A percentile compares a stretch with the other conserved stretches of the same genome.
These are phyloP conservation scores for Heliconius hewitsoni DNA, from an alignment of 1,140 invertebrate species.

Conservation along the genomic window DNA sequence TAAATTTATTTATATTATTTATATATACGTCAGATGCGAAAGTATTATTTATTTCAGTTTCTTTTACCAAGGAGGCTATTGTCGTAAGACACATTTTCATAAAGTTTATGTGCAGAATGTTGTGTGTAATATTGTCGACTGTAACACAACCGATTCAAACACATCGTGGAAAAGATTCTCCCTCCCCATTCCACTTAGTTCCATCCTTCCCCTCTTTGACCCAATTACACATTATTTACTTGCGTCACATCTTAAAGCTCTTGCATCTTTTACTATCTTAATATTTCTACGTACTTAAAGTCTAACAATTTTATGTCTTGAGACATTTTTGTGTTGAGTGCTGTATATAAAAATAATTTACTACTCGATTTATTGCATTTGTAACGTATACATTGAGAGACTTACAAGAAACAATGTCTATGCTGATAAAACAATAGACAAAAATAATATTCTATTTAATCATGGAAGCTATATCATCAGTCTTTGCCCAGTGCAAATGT, in stretches of 20 bases:
- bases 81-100: slow-evolving; percentile 67
- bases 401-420: neutral
- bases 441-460: neutral
- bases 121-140: slow-evolving; percentile 64
- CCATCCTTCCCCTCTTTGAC: slow-evolving; percentile 65
- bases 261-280: slow-evolving; percentile 17
- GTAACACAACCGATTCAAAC: slow-evolving; percentile 63
- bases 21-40: slow-evolving; percentile 40
- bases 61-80: slow-evolving; percentile 66
- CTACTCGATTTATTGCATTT: too few species aligned
- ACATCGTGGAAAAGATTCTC: slow-evolving; percentile 53
- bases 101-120: slow-evolving; percentile 66
- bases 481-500: neutral
- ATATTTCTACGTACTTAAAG: neutral
- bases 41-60: slow-evolving; percentile 61
- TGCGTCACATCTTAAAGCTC: slow-evolving; percentile 49
- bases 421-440: neutral
- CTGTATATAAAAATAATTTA: too few species aligned
- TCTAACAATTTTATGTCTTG: slow-evolving; percentile 1
- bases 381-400: neutral
- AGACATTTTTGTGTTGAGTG: neutral
- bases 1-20: slow-evolving; percentile 5
- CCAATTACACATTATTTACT: slow-evolving; percentile 67
- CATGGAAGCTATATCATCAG: neutral
- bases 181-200: slow-evolving; percentile 50